Base-by-base conservation (phyloP, 2,113 vertebrate genomes). In the Craseonycteris thonglongyai region DNA sequence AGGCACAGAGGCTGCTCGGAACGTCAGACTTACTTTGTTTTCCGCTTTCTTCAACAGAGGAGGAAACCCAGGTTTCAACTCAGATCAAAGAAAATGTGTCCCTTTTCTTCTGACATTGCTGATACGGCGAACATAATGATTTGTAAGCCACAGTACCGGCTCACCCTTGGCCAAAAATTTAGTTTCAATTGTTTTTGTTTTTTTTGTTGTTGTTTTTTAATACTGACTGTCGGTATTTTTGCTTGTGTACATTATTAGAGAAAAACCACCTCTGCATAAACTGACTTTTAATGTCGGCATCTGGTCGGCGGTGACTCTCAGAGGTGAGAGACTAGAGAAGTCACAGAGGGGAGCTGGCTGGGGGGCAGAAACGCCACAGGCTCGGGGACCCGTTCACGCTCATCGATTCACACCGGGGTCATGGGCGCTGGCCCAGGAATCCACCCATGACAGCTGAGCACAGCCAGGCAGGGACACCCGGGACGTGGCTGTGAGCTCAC, bases 11-110 rank as follows among this genome's bases (percentile, higher is more conserved):
- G 42, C 26, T 22, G 8, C n/a, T 42, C 24, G 35, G 35, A 79
- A 92, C 69, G 69, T 19, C 68, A 66, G 21, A 40, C 45, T 72
- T 84, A 0, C 0, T 82, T 90, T 80, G 0, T 1, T 75, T 93
- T 80, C 90, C 80, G 56, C 68, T 94, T 97, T 96, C 96, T 88
- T 92, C 92, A 95, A 74, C 87, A 95, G 74, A 94, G 51, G 40
- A 92, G 97, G 93, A 88, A 96, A 49, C 47, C 85, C 78, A n/a
- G 63, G 61, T 30, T 78, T 51, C 26, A 24, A 65, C 8, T 75
- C 26, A 1, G 35, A 97, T 96, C 90, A 96, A 90, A 96, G n/a
- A 85, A 96, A 95, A 97, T 86, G 54, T 95, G 66, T 91, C 92
- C 97, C 90, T 95, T 84, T 54, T 15, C 93, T 49, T 69, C 85